Base-by-base conservation (phyloP, 2,113 vertebrate genomes). In the Heteronetta atricapilla region DNA sequence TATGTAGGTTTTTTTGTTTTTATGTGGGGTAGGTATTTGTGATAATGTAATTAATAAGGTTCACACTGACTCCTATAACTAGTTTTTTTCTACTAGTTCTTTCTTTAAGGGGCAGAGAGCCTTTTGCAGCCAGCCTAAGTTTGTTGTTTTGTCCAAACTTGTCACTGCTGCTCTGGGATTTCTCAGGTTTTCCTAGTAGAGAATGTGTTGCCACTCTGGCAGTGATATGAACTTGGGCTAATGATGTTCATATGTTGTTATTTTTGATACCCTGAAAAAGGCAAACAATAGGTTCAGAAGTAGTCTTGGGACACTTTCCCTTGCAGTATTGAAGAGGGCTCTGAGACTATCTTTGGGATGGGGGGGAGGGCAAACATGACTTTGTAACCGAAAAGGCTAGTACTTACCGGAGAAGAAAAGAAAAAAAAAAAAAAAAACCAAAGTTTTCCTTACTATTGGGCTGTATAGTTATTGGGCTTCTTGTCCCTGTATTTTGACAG, bases 401-500 rank as follows among this genome's bases (percentile, higher is more conserved):
- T 31, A 13, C 7, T 19, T 38, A 29, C 1, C 19, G 5, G 25
- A 26, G 44, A 48, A 48, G 20, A 20, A 48, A 48, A 48, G 20
- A 10, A 48, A 21, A 48, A 29, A 15, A 66, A 15, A 79, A 19
- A 40, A 42, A 42, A 26, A 40, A 13, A 66, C 13, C 75, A 15
- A 4, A 9, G 21, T 48, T 85, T 44, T 46, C 22, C 68, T 74
- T 60, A 44, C 28, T 1, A 12, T 25, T 13, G 2, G 46, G 16
- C 23, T 4, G 1, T 25, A 0, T 4, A 15, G 7, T 4, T 48
- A 0, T 5, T 0, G 0, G 11, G 38, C 3, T 69, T 26, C 25
- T 72, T 63, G 28, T 69, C 23, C 56, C 38, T 48, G 15, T 34
- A 0, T 42, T 17, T 53, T 64, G 74, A 55, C 9, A 36, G 7